Base-by-base conservation (phyloP, 2,888 invertebrate species). In the Lypha dubia region DNA sequence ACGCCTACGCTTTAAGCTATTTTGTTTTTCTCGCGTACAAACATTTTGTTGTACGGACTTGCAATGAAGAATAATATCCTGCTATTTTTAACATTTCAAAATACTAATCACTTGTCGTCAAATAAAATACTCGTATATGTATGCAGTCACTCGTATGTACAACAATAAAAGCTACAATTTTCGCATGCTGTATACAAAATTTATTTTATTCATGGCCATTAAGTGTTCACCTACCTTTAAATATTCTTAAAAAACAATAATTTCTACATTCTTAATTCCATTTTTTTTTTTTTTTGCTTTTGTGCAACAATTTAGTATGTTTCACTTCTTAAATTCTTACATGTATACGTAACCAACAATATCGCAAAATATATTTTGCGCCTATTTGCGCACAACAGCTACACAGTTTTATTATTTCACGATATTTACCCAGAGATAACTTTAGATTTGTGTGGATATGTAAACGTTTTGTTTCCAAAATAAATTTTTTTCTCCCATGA, bases 151-250 rank as follows among this genome's bases (percentile, higher is more conserved):
- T 44, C 5, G 2, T 15, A 35, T 7, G 22, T 20, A n/a, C 35
- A 51, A 17, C 3, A 60, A 77, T 56, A 28, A n/a, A 38, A 15
- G 70, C 38, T 20, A 63, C 53, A 46, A 13, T 65, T 35, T 46
- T 38, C 11, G 38, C 13, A 17, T 32, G 38, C 53, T 24, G 20
- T 46, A 49, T 56, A 58, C 41, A 77, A 65, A 67, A 71, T 49
- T 22, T 38, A 77, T 51, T 82, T 71, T 67, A 77, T 82, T 71
- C 77, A 77, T 71, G 70, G 70, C 77, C 71, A 67, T 65, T 65
- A 76, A 82, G 77, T 82, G 58, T 70, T 77, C 82, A 70, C 41
- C 58, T 82, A 82, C 82, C 82, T 77, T 46, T 74, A 60, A 38
- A 63, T 53, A 62, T 63, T 20, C 49, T 38, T 56, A 49, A 46